These are phyloP conservation scores for Anolis carolinensis DNA, from an alignment of 2,113 vertebrate genomes.

Conservation along the genomic window DNA sequence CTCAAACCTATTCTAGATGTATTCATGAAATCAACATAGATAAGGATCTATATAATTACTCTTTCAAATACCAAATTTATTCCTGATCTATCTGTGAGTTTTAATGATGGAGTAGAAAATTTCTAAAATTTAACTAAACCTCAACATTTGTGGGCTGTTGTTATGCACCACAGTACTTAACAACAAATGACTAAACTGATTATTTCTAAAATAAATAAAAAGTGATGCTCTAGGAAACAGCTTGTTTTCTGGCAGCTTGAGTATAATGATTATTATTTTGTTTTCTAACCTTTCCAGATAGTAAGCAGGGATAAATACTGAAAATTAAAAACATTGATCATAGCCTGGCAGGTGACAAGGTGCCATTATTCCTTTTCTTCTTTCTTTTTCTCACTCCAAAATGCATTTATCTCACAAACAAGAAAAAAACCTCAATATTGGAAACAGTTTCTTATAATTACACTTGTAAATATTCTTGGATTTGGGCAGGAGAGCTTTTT, in stretches of 20 bases:
- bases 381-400: slow-evolving; percentile 31
- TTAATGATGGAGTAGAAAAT: background rate
- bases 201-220: slow-evolving; percentile 55
- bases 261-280: slow-evolving; percentile 64
- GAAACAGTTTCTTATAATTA: slow-evolving; percentile 9
- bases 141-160: background rate
- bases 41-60: too few relatives aligned
- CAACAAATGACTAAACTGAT: slow-evolving; percentile 26
- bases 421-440: background rate
- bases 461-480: background rate
- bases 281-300: slow-evolving; percentile 59
- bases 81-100: too few relatives aligned
- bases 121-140: slow-evolving; percentile 12
- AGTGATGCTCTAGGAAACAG: slow-evolving; percentile 38
- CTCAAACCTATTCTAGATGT: too few relatives aligned
- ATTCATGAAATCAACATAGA: too few relatives aligned
- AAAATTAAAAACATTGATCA: slow-evolving; percentile 62
- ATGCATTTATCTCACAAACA: background rate
- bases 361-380: slow-evolving; percentile 27
- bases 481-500: background rate
- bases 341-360: slow-evolving; percentile 32
- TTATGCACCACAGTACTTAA: slow-evolving; percentile 10
- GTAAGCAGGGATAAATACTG: slow-evolving; percentile 51
- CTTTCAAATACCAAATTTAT: too few relatives aligned
- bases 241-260: slow-evolving; percentile 39